Percentiles rank a stretch among this genome's conserved stretches.
Evolutionary conservation across 2,888 invertebrate genomes (phyloP).

Genomic region (Lycaena phlaeas): DNA sequence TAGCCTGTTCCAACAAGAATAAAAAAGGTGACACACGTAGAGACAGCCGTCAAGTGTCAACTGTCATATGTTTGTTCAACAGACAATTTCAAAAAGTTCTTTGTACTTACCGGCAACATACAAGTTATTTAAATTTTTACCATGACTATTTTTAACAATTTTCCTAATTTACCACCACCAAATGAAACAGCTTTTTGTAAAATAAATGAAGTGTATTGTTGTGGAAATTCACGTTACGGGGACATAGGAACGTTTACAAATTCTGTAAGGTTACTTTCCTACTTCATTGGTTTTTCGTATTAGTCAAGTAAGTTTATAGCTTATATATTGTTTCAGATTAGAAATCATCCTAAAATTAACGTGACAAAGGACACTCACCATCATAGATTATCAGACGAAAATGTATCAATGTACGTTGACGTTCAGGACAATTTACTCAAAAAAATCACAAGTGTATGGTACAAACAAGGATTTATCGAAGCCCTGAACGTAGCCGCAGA

Average conservation of each 20-base stretch:
- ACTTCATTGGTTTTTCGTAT: slow-evolving; percentile 8
- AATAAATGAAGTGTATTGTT: slow-evolving; percentile 75
- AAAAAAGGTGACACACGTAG: too few relatives aligned
- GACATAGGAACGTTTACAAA: slow-evolving; percentile 72
- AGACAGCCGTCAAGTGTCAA: too few relatives aligned
- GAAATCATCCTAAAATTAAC: slow-evolving; percentile 79
- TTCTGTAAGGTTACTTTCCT: slow-evolving; percentile 61
- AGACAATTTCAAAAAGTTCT: not conserved
- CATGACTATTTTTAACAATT: slow-evolving; percentile 68
- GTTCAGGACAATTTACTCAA: slow-evolving; percentile 83
- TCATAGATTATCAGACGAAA: slow-evolving; percentile 64
- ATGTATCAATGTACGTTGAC: slow-evolving; percentile 71
- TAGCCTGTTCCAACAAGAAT: too few relatives aligned
- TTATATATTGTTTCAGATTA: slow-evolving; percentile 53
- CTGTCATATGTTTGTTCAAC: too few relatives aligned
- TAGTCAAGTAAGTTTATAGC: not conserved
- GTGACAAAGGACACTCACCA: slow-evolving; percentile 77
- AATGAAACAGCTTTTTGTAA: slow-evolving; percentile 75
- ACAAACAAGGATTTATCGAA: slow-evolving; percentile 81
- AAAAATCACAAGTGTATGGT: slow-evolving; percentile 82
- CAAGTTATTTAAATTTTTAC: slow-evolving; percentile 16
- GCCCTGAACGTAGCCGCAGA: slow-evolving; percentile 77
- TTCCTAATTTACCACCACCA: slow-evolving; percentile 61
- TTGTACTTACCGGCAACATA: slow-evolving; percentile 23
- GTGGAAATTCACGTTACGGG: slow-evolving; percentile 69